phyloP scores from a whole-genome alignment of 2,888 invertebrate species.

The Pseudanteris insignis region DNA sequence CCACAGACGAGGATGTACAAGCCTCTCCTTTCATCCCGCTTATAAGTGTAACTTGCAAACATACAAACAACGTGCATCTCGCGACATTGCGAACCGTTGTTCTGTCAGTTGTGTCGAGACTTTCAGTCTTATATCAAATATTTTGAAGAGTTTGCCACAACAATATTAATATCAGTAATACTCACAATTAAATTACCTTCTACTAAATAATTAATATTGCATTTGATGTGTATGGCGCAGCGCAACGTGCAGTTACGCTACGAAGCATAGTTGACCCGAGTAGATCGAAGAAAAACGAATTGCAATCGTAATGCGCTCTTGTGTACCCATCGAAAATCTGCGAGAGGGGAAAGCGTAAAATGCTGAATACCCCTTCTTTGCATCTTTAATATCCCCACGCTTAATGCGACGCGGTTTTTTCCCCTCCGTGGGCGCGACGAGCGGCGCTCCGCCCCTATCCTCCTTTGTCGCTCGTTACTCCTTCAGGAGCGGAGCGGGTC shows the following conservation, averaged over 20 bases:
- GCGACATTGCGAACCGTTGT: not conserved
- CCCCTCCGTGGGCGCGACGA: slow-evolving; percentile 68
- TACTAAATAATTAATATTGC: no score
- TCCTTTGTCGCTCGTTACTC: slow-evolving; percentile 61
- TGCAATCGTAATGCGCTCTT: no score
- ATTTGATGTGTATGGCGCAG: no score
- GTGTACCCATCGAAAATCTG: not conserved
- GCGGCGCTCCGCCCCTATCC: slow-evolving; percentile 67
- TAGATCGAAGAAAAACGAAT: no score
- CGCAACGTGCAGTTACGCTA: no score
- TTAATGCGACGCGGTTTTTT: slow-evolving; percentile 64
- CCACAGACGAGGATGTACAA: slow-evolving; percentile 45
- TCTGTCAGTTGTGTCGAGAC: not conserved
- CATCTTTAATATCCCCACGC: slow-evolving; percentile 58
- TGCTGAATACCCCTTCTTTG: slow-evolving; percentile 51
- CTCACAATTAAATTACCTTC: no score
- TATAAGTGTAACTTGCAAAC: no score
- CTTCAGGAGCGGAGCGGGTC: slow-evolving; percentile 46
- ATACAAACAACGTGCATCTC: not conserved
- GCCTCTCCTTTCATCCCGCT: slow-evolving; percentile 43
- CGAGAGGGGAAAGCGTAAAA: slow-evolving; percentile 51
- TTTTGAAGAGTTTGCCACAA: no score
- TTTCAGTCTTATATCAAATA: no score
- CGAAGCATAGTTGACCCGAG: no score
- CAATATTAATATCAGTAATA: no score